These are phyloP conservation scores for Lycophotia porphyrea DNA, from an alignment of 2,888 invertebrate genomes.

Conservation along the genomic window DNA sequence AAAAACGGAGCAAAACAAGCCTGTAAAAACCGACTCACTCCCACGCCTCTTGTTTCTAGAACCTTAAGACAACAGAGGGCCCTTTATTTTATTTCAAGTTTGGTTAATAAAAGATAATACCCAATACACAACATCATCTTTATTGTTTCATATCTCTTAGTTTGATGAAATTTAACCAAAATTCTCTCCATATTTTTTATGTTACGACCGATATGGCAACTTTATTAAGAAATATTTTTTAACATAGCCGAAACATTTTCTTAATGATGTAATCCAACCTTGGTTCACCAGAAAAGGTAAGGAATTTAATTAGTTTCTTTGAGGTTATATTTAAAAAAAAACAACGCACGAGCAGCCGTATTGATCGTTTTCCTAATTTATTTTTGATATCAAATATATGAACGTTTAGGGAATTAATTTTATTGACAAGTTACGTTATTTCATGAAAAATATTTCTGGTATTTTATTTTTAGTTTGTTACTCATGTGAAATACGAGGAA, in stretches of 20 bases:
- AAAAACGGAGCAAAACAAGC: background rate
- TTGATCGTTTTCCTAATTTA: slow-evolving; percentile 22
- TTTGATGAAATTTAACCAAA: slow-evolving; percentile 37
- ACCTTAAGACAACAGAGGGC: background rate
- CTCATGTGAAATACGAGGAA: background rate
- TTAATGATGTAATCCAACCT: slow-evolving; percentile 64
- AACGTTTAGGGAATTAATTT: slow-evolving; percentile 7
- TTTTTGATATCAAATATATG: slow-evolving; percentile 19
- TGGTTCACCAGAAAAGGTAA: slow-evolving; percentile 54
- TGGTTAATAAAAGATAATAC: slow-evolving; percentile 26
- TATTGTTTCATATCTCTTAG: slow-evolving; percentile 43
- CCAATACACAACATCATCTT: slow-evolving; percentile 17
- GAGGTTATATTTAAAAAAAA: slow-evolving; percentile 29
- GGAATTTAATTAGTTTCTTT: slow-evolving; percentile 63
- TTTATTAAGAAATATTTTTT: slow-evolving; percentile 58
- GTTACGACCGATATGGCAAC: slow-evolving; percentile 51
- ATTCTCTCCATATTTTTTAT: slow-evolving; percentile 52
- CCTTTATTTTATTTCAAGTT: background rate
- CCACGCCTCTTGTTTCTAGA: background rate
- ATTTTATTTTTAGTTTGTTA: slow-evolving; percentile 8
- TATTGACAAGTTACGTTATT: background rate
- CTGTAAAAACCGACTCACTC: background rate
- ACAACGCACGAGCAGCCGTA: slow-evolving; percentile 23
- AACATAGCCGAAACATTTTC: slow-evolving; percentile 58
- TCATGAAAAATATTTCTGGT: background rate